Conservation (phyloP, 2,113 vertebrate genomes). For the Uropsilus gracilis region DNA sequence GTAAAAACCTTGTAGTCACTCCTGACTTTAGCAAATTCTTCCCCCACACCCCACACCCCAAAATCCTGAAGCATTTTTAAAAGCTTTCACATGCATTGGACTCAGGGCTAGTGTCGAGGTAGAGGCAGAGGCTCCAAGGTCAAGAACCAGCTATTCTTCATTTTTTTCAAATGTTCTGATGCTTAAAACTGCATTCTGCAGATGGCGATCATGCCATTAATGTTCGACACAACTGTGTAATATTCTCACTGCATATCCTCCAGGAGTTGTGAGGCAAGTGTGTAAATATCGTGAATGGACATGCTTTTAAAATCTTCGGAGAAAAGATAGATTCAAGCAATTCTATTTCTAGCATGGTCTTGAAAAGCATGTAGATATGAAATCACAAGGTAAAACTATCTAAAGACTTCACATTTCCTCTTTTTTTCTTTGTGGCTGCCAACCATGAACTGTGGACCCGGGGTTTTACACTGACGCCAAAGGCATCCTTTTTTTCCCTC, state of each 20-base stretch:
- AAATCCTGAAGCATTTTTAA: background rate
- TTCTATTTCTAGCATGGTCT: background rate
- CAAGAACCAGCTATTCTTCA: background rate
- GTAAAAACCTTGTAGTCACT: background rate
- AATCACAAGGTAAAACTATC: constrained; percentile 15
- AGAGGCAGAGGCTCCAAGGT: background rate
- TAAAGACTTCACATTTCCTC: background rate
- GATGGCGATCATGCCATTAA: background rate
- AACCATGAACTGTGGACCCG: background rate
- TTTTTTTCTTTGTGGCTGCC: background rate
- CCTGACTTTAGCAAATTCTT: background rate
- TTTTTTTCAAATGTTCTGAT: background rate
- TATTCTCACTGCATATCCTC: background rate
- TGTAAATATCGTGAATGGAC: background rate
- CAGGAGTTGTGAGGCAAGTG: background rate
- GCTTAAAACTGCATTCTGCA: background rate
- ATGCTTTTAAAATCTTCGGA: background rate
- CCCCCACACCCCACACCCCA: background rate
- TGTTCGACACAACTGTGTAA: background rate
- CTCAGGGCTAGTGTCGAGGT: background rate
- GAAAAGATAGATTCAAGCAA: constrained; percentile 6
- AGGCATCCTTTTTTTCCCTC: background rate
- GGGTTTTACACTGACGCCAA: background rate
- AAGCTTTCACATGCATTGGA: background rate
- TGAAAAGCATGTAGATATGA: background rate